Evolutionary conservation across 2,888 invertebrate genomes (phyloP), one percentile per base, ranked within the genome.

Genomic region (Apamea sordens): DNA sequence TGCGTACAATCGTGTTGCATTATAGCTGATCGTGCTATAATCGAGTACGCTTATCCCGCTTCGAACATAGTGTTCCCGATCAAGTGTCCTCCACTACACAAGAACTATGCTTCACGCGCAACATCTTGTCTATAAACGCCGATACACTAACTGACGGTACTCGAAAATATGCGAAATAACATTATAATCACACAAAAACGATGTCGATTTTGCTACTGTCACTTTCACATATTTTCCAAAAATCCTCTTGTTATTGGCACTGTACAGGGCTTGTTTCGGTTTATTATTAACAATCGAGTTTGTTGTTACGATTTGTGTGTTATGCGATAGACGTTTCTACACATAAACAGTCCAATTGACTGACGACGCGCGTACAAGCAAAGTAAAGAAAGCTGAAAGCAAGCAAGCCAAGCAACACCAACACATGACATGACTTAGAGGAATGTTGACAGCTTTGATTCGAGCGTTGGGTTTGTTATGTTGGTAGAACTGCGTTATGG

Each of bases 1-100:
- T 86, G 88, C 86, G 92, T 88, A 92, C 92, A 94, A 90, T 96
- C 96, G 94, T 96, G 94, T 96, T 97, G 96, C 97, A 97, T 97
- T 95, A 95, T 97, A 95, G 93, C 94, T 95, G 94, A 91, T 93
- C 91, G 90, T 93, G 91, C 92, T 89, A 84, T 87, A 88, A 83
- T 83, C 84, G 79, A 89, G 82, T 86, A 87, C 87, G 92, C 92
- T 94, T 95, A 96, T 93, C 96, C 96, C 89, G 95, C 95, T 93
- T 96, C 96, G 92, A 95, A 95, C 96, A 97, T 97, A 94, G 83
- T 89, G 89, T 92, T 95, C 88, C 86, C 85, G 86, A 88, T 94
- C 93, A 95, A 89, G 95, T 95, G 93, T 94, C 94, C 89, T 93
- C 93, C 88, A 93, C 91, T 83, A 91, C 90, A 92, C 93, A 93